phyloP scores from a whole-genome alignment of 2,113 vertebrate genomes.

The Indicator maculatus region DNA sequence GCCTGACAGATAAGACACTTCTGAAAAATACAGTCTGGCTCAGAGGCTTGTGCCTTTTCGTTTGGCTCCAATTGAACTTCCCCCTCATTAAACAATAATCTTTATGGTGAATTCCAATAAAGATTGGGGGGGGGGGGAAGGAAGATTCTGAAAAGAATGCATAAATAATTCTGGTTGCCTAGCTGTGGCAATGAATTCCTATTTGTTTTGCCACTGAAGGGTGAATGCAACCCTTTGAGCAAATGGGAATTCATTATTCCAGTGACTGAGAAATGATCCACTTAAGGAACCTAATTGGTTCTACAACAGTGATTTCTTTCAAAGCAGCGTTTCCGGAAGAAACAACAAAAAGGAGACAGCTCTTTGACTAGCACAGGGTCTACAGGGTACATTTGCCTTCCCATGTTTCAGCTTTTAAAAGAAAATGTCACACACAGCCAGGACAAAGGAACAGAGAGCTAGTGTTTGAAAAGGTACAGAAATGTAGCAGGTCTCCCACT shows the following conservation, averaged over 20 bases:
- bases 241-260: constrained; percentile 65
- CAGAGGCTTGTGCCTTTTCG: constrained; percentile 5
- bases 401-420: constrained; percentile 20
- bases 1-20: constrained; percentile 28
- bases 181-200: constrained; percentile 65
- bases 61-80: constrained; percentile 51
- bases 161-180: constrained; percentile 60
- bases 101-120: constrained; percentile 35
- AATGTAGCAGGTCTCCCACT: background rate
- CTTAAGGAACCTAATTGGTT: constrained; percentile 62
- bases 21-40: constrained; percentile 28
- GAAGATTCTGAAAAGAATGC: constrained; percentile 41
- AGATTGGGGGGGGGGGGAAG: background rate
- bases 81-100: constrained; percentile 49
- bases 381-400: constrained; percentile 30
- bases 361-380: constrained; percentile 38
- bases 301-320: constrained; percentile 56
- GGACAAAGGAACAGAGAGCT: constrained; percentile 31
- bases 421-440: background rate
- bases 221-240: constrained; percentile 62
- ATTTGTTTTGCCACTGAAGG: constrained; percentile 60
- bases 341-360: constrained; percentile 37
- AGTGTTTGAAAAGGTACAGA: constrained; percentile 5
- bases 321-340: constrained; percentile 19
- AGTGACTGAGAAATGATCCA: constrained; percentile 59